Evolutionary conservation across 2,113 vertebrate genomes (phyloP), one percentile per base, ranked within the genome.

Genomic region (Hypocryptadius cinnamomeus): DNA sequence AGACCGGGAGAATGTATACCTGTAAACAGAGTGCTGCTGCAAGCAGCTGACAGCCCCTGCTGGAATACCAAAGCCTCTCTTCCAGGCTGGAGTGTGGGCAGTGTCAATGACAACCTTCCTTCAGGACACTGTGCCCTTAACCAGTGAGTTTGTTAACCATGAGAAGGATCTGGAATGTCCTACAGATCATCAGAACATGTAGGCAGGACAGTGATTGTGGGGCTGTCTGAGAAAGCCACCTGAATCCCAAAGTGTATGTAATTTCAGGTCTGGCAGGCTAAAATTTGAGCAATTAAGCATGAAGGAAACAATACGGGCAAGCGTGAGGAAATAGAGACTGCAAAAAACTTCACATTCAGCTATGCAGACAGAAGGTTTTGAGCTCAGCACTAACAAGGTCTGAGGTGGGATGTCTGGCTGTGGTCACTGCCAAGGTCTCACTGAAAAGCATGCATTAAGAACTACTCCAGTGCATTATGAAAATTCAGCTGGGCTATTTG

Each of bases 401-500:
- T 66, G 81, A 79, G 89, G 37, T 70, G 79, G 82, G 51, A 83
- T 70, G 68, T 85, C 83, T 89, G 87, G 74, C 85, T 91, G 66
- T 35, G 74, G 24, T 7, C 85, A 40, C 63, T 93, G 87, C 91
- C 89, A 83, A 69, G 72, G 51, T 72, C 76, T 92, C 79, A 85
- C 79, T 70, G 63, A 63, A 93, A 81, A 85, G 53, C 47, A 50
- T 39, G 76, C 57, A 73, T 72, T 65, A 57, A 89, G 89, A 77
- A 63, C 66, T 85, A 66, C 59, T 63, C 42, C 66, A 66, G 78
- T 19, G 51, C 59, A 37, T 73, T 73, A 87, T 47, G 81, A 96
- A 92, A 87, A 91, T 85, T 87, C 89, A 93, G 81, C 87, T 87
- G 81, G 71, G 66, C 78, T n/a, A 35, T 90, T 89, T 87, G 42